These are phyloP conservation scores for Zaprionus lineosus DNA, from an alignment of 2,888 invertebrate genomes.

Conservation along the genomic window DNA sequence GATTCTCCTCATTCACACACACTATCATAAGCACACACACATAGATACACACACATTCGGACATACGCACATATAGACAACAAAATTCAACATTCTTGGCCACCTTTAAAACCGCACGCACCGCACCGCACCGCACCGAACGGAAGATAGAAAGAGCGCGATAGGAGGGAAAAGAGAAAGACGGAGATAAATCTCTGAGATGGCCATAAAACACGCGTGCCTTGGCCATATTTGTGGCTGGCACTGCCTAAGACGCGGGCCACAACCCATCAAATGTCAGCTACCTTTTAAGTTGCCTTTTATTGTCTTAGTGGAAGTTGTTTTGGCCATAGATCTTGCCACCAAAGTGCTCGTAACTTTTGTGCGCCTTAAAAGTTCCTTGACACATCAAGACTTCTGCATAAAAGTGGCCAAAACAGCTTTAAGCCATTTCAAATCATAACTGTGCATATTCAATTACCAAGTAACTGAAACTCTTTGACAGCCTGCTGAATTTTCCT, in stretches of 20 bases:
- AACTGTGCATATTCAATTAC: slow-evolving; percentile 35
- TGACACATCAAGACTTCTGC: slow-evolving; percentile 13
- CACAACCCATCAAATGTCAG: slow-evolving; percentile 65
- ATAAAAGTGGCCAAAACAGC: slow-evolving; percentile 27
- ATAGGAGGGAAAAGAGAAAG: not conserved
- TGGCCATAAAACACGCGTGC: slow-evolving; percentile 66
- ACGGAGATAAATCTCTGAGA: not conserved
- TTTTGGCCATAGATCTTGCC: slow-evolving; percentile 47
- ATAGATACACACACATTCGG: too few species aligned
- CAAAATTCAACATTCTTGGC: slow-evolving; percentile 54
- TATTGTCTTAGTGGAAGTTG: slow-evolving; percentile 47
- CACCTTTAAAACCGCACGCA: slow-evolving; percentile 38
- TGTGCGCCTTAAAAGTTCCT: slow-evolving; percentile 32
- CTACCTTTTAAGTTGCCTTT: slow-evolving; percentile 58
- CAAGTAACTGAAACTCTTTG: slow-evolving; percentile 11
- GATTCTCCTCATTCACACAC: slow-evolving; percentile 31
- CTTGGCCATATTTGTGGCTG: slow-evolving; percentile 55
- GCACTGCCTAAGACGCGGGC: slow-evolving; percentile 38
- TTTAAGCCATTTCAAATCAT: slow-evolving; percentile 30
- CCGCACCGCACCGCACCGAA: too few species aligned
- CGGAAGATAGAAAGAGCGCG: slow-evolving; percentile 6
- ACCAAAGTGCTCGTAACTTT: slow-evolving; percentile 46
- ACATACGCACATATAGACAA: slow-evolving; percentile 25
- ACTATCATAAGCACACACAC: too few species aligned
- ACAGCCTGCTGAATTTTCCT: too few species aligned